These are phyloP conservation scores for Sebastes matsubarae DNA, from an alignment of 2,797 vertebrate species.

Conservation along the genomic window DNA sequence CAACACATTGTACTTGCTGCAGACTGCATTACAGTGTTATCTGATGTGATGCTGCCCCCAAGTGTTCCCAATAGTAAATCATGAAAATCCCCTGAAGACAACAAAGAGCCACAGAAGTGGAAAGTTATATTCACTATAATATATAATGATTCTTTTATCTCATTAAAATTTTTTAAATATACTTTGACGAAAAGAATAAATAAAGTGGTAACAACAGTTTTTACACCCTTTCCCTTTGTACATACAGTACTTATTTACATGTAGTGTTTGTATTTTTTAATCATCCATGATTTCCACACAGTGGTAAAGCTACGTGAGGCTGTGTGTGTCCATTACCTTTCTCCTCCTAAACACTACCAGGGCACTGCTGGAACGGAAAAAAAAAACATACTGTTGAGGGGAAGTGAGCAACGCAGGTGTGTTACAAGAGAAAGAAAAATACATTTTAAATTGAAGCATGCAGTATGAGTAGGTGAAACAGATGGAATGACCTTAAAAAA, in stretches of 20 bases:
- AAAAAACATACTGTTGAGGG: not conserved
- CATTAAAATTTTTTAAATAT: conserved; percentile 16
- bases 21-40: not conserved
- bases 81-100: not conserved
- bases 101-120: not conserved
- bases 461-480: not conserved
- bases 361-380: not conserved
- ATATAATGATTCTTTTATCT: not conserved
- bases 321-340: not conserved
- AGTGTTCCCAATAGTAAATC: not conserved
- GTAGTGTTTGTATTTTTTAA: not conserved
- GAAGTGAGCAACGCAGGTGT: not conserved
- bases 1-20: not conserved
- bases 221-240: not conserved
- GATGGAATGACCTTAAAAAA: not conserved
- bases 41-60: conserved; percentile 13
- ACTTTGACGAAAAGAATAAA: conserved; percentile 30
- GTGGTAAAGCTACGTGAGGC: not conserved
- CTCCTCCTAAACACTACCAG: not conserved
- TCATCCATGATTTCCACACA: not conserved
- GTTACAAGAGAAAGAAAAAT: not conserved
- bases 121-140: not conserved
- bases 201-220: conserved; percentile 5
- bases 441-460: not conserved
- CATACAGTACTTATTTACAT: conserved; percentile 14